A percentile compares a stretch with the other conserved stretches of the same genome.
Evolutionary conservation across 2,888 invertebrate genomes (phyloP).

Genomic region (Schizaphis graminum): DNA sequence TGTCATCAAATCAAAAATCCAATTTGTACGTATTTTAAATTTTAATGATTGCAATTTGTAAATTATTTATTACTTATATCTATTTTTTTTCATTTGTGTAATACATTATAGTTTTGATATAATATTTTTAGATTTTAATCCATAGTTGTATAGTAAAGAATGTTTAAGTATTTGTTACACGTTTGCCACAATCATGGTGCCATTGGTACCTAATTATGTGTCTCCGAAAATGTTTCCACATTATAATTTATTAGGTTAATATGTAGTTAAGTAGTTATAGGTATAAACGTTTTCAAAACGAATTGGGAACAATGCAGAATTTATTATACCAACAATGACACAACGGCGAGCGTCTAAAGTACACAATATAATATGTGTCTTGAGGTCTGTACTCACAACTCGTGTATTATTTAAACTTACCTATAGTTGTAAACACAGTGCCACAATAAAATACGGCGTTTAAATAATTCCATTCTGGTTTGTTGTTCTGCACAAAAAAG

Average conservation of each 20-base stretch:
- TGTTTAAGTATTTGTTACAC: not conserved
- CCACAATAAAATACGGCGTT: slow-evolving; percentile 89
- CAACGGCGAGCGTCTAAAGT: not conserved
- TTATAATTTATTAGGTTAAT: not conserved
- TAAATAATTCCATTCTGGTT: slow-evolving; percentile 82
- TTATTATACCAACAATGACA: not conserved
- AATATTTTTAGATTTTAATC: not conserved
- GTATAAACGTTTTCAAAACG: not conserved
- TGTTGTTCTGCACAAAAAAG: slow-evolving; percentile 1
- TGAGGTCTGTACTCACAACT: not conserved
- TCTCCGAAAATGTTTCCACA: not conserved
- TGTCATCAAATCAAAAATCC: not conserved
- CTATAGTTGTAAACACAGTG: slow-evolving; percentile 91
- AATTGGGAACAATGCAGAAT: not conserved
- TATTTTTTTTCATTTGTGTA: not conserved
- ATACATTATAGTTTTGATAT: not conserved
- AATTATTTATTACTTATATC: not conserved
- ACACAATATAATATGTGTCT: not conserved
- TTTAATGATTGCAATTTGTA: not conserved
- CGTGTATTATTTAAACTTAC: slow-evolving; percentile 73
- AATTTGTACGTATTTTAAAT: not conserved
- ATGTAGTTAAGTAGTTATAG: not conserved
- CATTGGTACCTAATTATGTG: not conserved
- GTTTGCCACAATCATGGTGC: not conserved
- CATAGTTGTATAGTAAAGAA: not conserved